Evolutionary conservation across 2,888 invertebrate genomes (phyloP), one percentile per base, ranked within the genome.

Genomic region (Drosophila greeni): DNA sequence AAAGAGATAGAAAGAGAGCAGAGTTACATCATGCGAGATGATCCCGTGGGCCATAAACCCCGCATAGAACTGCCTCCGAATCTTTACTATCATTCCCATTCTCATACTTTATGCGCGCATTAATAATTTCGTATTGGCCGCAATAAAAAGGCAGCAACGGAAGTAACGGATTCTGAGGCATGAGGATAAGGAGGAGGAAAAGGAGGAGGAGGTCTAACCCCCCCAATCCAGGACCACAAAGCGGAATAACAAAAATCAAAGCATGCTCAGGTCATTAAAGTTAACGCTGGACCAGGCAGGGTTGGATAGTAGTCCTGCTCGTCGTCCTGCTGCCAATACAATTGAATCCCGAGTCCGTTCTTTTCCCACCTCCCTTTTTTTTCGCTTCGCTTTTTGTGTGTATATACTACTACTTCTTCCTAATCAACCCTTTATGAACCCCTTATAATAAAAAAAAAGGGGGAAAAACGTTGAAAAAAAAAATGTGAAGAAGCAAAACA

Each of bases 401-500:
- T 53, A 33, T 65, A 37, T 66, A 37, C 18, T 43, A 45, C 65
- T 70, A 66, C 75, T 70, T 74, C 70, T 74, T 84, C 80, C 85
- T 81, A 85, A 84, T 84, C 85, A 84, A 81, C 80, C 80, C 80
- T 81, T 78, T 80, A 80, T 81, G 81, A 84, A 84, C 80, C 85
- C 80, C 77, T 76, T 79, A 74, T 71, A 55, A 55, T 34, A 68
- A 59, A 42, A 14, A 11, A 33, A 39, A 23, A 31, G 56, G 12
- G 40, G 31, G 33, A 16, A 26, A 37, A 65, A 39, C 45, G 48
- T 48, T 49, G 20, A 43, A n/a, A 11, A 33, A 47, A 23, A 33
- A n/a, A 31, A 37, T 33, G 36, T 37, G 52, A 54, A 70, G 60
- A 59, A 66, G 60, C 61, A 76, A 68, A 75, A 82, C 82, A 82